phyloP scores from a whole-genome alignment of 2,113 vertebrate genomes.

The Rhombomys opimus region DNA sequence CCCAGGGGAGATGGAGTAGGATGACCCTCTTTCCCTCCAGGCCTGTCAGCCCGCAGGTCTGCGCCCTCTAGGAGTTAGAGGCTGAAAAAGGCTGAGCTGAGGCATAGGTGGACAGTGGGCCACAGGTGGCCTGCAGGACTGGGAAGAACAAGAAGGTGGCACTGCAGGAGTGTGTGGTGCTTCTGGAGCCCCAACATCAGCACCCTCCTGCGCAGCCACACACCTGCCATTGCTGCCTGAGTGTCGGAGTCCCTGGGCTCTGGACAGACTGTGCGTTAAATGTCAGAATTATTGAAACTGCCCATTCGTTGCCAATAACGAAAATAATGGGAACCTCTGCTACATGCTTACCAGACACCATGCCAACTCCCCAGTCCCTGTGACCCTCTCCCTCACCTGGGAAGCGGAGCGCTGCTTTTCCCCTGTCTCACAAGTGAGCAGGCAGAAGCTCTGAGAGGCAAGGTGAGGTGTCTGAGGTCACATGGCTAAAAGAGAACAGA shows the following conservation, averaged over 20 bases:
- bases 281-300: neutral
- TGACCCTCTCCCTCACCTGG: neutral
- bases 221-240: neutral
- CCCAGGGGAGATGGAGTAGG: neutral
- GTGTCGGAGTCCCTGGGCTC: neutral
- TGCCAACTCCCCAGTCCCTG: rapidly evolving
- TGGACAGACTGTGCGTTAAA: neutral
- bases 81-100: neutral
- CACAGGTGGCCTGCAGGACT: neutral
- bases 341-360: rapidly evolving
- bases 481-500: neutral
- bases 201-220: rapidly evolving
- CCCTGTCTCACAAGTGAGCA: neutral
- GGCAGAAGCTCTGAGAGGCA: neutral
- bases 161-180: rapidly evolving
- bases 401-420: neutral
- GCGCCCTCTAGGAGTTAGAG: neutral
- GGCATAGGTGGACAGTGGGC: neutral
- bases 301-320: neutral
- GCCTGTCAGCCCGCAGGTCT: too few species aligned
- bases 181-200: neutral
- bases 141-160: neutral
- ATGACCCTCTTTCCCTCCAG: neutral
- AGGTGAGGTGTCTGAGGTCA: neutral
- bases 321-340: neutral